Evolutionary conservation across 1,140 invertebrate species (phyloP).

Genomic region (Batillaria attramentaria): DNA sequence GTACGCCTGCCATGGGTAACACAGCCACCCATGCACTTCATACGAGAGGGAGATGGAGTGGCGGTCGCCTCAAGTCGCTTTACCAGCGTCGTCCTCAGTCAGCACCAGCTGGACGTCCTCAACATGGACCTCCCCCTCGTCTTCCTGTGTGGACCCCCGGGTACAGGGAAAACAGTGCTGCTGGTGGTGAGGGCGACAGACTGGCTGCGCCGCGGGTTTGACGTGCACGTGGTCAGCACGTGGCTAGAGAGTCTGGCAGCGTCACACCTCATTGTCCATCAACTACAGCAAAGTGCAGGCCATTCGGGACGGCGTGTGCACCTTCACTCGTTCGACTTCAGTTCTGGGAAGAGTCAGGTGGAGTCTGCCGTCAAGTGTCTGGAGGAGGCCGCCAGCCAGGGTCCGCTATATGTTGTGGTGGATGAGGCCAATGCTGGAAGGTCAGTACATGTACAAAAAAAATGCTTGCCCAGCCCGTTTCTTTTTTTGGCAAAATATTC

Average conservation of each 20-base stretch:
- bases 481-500: too few relatives aligned
- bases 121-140: background rate
- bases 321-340: too few relatives aligned
- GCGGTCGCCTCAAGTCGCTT: background rate
- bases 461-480: too few relatives aligned
- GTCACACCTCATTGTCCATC: background rate
- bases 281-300: background rate
- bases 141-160: background rate
- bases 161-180: constrained; percentile 20
- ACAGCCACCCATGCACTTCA: background rate
- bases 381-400: too few relatives aligned
- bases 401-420: too few relatives aligned
- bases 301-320: too few relatives aligned
- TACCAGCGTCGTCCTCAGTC: constrained; percentile 9
- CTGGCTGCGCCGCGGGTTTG: background rate
- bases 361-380: too few relatives aligned
- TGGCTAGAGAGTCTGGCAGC: constrained; percentile 11
- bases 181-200: constrained; percentile 10
- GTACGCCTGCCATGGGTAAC: constrained; percentile 7
- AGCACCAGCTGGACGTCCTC: background rate
- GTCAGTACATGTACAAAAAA: too few relatives aligned
- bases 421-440: too few relatives aligned
- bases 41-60: constrained; percentile 2
- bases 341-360: too few relatives aligned
- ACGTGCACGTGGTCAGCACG: constrained; percentile 23